Percentiles rank a stretch among this genome's conserved stretches.
Conservation (phyloP, 2,113 vertebrate genomes). For the Nannobrachium achirus region DNA sequence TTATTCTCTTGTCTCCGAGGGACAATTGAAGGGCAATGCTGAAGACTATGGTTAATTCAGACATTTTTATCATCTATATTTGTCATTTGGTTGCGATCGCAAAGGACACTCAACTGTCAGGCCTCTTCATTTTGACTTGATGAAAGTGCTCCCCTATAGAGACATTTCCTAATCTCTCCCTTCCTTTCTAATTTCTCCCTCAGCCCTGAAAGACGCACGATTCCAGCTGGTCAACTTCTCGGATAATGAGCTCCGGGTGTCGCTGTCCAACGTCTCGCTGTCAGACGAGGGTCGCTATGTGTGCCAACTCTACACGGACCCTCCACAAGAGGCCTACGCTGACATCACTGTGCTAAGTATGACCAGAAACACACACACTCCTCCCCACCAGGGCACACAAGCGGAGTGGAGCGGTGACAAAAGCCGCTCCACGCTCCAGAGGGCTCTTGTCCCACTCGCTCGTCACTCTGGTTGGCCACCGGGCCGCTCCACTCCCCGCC, state of each 20-base stretch:
- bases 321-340: constrained; percentile 95
- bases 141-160: not conserved
- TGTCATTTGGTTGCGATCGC: not conserved
- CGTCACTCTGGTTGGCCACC: no score
- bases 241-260: constrained; percentile 95
- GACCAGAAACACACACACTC: constrained; percentile 19
- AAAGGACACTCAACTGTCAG: no score
- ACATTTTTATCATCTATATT: not conserved
- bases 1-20: constrained; percentile 14
- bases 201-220: constrained; percentile 96
- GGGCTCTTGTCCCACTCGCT: no score
- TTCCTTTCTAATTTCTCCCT: constrained; percentile 13
- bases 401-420: no score
- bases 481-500: no score
- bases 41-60: not conserved
- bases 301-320: constrained; percentile 98
- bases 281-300: constrained; percentile 96
- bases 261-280: constrained; percentile 95
- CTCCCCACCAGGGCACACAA: not conserved
- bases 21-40: not conserved
- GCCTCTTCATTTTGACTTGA: no score
- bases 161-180: constrained; percentile 13
- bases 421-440: no score
- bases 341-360: constrained; percentile 95
- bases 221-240: constrained; percentile 99